A percentile compares a stretch with the other conserved stretches of the same genome.
These are phyloP conservation scores for Pseudopipra pipra DNA, from an alignment of 2,113 vertebrate genomes.

Conservation along the genomic window DNA sequence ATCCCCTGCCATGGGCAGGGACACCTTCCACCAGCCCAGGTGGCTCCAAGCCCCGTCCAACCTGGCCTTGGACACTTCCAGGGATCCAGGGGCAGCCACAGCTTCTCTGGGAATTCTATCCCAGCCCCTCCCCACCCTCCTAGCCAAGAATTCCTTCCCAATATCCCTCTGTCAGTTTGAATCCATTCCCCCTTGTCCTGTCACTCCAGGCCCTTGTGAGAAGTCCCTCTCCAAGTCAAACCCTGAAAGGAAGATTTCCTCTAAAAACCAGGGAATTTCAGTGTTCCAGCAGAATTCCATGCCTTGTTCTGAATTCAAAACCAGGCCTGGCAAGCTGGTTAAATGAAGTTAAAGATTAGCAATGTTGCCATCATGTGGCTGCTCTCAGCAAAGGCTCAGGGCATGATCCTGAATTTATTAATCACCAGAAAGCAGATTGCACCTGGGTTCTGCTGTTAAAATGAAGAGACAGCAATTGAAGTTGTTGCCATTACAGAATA, in stretches of 20 bases:
- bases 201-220: not conserved
- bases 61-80: not conserved
- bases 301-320: not conserved
- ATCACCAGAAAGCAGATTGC: not conserved
- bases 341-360: constrained; percentile 9
- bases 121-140: not conserved
- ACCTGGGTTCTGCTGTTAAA: not conserved
- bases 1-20: not conserved
- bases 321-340: not conserved
- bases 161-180: not conserved
- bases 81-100: not conserved
- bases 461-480: not conserved
- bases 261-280: not conserved
- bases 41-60: not conserved
- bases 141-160: not conserved
- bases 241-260: not conserved
- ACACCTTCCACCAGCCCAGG: not conserved
- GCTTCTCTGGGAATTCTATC: not conserved
- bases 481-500: not conserved
- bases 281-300: not conserved
- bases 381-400: not conserved
- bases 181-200: not conserved
- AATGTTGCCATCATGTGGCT: constrained; percentile 66
- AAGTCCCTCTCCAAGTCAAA: not conserved
- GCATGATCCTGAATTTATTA: not conserved